Evolutionary conservation across 1,140 invertebrate genomes (phyloP), one percentile per base, ranked within the genome.

Genomic region (Drosophila erecta): DNA sequence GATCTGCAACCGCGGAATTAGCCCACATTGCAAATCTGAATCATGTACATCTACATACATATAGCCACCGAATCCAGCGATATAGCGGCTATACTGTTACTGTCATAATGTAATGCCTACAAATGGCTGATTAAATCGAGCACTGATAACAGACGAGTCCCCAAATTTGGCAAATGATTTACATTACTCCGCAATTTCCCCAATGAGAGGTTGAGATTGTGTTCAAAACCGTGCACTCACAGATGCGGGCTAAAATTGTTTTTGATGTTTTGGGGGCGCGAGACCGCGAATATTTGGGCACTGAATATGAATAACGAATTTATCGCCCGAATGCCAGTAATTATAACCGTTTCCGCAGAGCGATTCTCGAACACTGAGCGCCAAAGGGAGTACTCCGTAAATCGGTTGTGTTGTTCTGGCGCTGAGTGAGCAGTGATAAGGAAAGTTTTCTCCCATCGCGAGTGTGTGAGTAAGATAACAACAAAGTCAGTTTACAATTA

Each of bases 301-400:
- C 24, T 38, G 8, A 30, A 8, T 15, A 30, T 14, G 56, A 5
- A 70, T 41, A 58, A 64, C 49, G 12, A 62, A 40, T 47, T n/a
- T 50, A 27, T 40, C 27, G 49, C 30, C 33, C 33, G 24, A 50
- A 57, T 22, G 10, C 6, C 22, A 20, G 30, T 57, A 66, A 47
- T 51, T 60, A 67, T 76, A 87, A 87, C 83, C 80, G 79, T 73
- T 83, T 83, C 79, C 71, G 66, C 67, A 76, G 76, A 81, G 79
- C 40, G 84, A 62, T 87, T 58, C 79, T 62, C 59, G 46, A 76
- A 47, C 35, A 87, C 83, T 87, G 83, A 89, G 75, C 66, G 77
- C 66, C 55, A 57, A 64, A 14, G 71, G 65, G 50, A 81, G 69
- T 58, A 76, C 37, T 38, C 37, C 8, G 6, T 8, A 41, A 15